These are phyloP conservation scores for Sicus ferrugineus DNA, from an alignment of 2,888 invertebrate species.

Conservation along the genomic window DNA sequence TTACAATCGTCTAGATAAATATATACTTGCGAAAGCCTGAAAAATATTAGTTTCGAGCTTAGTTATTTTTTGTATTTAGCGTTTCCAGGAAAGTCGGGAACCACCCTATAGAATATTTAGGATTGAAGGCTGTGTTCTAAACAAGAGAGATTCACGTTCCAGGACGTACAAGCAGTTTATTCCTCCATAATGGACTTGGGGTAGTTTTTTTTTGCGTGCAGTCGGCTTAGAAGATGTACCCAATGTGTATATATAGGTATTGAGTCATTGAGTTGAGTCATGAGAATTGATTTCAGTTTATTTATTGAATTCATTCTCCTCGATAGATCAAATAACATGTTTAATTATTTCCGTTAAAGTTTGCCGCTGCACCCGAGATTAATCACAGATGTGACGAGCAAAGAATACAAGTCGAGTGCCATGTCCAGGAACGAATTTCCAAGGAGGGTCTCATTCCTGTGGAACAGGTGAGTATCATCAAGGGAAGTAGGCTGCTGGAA, in stretches of 20 bases:
- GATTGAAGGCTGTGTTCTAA: neutral
- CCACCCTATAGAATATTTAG: neutral
- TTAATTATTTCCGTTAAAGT: constrained; percentile 53
- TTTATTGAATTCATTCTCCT: constrained; percentile 18
- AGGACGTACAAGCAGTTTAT: neutral
- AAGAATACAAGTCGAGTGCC: too few relatives aligned
- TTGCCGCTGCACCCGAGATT: constrained; percentile 43
- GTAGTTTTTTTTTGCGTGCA: too few relatives aligned
- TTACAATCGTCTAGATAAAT: constrained; percentile 16
- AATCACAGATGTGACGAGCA: neutral
- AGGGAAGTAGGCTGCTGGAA: too few relatives aligned
- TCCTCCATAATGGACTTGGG: too few relatives aligned
- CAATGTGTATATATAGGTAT: neutral
- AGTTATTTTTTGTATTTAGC: constrained; percentile 15
- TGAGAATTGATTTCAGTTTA: constrained; percentile 18
- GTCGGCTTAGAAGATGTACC: neutral
- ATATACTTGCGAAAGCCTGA: constrained; percentile 21
- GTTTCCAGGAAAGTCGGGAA: neutral
- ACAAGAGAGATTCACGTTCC: neutral
- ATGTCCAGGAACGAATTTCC: too few relatives aligned
- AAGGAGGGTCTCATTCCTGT: too few relatives aligned
- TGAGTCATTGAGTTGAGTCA: neutral
- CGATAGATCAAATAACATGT: constrained; percentile 18
- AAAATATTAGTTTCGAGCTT: constrained; percentile 20
- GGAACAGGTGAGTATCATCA: too few relatives aligned